Percentiles rank a stretch among this genome's conserved stretches.
These are phyloP conservation scores for Lichenostomus cassidix DNA, from an alignment of 2,113 vertebrate species.

Conservation along the genomic window DNA sequence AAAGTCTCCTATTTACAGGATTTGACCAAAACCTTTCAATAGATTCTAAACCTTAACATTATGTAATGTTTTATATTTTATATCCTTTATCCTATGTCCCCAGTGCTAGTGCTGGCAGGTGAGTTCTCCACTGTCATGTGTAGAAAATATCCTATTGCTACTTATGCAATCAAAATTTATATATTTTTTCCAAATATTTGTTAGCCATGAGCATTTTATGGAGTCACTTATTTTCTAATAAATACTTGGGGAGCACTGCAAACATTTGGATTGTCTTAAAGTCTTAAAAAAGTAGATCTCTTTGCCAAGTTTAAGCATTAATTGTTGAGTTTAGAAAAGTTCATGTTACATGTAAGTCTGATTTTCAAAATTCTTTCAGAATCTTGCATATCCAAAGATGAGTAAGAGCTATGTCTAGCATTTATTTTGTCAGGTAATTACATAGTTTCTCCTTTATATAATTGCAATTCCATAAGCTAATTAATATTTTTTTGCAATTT, in stretches of 20 bases:
- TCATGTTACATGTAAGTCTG: neutral
- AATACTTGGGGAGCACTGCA: neutral
- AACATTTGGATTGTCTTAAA: neutral
- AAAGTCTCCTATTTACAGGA: neutral
- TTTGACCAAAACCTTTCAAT: neutral
- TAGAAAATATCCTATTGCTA: neutral
- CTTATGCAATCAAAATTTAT: neutral
- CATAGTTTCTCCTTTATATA: neutral
- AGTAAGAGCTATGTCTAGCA: neutral
- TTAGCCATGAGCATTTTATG: neutral
- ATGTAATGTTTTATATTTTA: neutral
- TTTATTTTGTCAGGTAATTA: neutral
- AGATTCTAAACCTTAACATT: neutral
- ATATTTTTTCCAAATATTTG: neutral
- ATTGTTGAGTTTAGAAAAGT: neutral
- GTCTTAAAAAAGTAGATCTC: neutral
- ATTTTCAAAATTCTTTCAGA: neutral
- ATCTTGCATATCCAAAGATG: neutral
- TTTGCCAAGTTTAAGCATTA: neutral
- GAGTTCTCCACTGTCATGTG: neutral
- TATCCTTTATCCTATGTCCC: neutral
- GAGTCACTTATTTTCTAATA: neutral
- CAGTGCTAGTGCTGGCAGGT: neutral
- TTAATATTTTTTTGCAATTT: neutral
- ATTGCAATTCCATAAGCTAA: neutral